phyloP scores from a whole-genome alignment of 2,113 vertebrate genomes.

The Acrocephalus arundinaceus region DNA sequence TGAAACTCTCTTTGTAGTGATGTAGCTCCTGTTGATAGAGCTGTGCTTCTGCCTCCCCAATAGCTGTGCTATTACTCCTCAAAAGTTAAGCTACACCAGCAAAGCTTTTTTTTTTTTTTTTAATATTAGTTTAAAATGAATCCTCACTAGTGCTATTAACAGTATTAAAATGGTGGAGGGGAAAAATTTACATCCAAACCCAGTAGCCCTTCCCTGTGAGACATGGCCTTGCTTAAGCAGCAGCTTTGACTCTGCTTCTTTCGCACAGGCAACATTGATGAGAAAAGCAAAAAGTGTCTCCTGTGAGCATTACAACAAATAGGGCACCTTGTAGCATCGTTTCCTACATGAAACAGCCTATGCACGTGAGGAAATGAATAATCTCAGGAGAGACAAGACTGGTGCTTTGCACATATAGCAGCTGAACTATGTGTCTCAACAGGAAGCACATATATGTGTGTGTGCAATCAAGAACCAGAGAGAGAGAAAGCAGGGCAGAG shows the following conservation, averaged over 20 bases:
- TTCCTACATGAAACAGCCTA: background rate
- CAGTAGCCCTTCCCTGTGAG: background rate
- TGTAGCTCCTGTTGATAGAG: background rate
- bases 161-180: background rate
- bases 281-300: background rate
- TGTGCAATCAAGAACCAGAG: background rate
- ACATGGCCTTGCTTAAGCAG: background rate
- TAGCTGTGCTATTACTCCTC: background rate
- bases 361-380: background rate
- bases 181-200: background rate
- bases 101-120: background rate
- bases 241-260: background rate
- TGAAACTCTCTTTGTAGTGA: background rate
- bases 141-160: background rate
- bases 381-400: background rate
- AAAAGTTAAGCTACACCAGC: background rate
- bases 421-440: background rate
- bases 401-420: background rate
- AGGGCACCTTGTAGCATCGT: background rate
- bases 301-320: background rate
- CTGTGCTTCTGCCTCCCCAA: background rate
- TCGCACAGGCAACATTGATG: background rate
- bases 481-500: background rate
- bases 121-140: background rate
- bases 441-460: fast-evolving